Conservation (phyloP, 1,140 invertebrate species). For the Homarus americanus region DNA sequence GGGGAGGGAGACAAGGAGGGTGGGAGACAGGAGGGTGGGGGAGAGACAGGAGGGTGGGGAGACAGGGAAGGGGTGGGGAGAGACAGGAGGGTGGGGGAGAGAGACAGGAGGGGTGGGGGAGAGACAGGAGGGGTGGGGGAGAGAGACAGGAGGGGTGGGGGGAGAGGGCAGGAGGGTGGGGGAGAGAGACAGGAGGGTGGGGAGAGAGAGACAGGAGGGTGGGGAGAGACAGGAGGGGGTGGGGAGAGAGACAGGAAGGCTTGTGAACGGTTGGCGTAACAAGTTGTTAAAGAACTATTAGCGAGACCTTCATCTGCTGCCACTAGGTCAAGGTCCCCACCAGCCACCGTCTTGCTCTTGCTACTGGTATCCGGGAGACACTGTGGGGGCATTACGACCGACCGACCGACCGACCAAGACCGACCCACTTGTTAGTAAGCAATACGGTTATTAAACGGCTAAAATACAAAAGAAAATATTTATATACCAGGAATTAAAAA, state of each 20-base stretch:
- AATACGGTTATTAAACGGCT: no score
- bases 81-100: constrained; percentile 22
- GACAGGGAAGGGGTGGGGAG: not conserved
- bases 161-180: not conserved
- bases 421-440: no score
- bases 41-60: not conserved
- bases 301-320: not conserved
- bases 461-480: no score
- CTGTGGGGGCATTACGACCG: no score
- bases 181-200: not conserved
- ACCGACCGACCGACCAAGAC: no score
- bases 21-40: not conserved
- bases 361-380: no score
- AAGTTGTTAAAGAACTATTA: no score
- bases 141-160: not conserved
- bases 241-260: constrained; percentile 23
- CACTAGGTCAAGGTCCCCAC: not conserved
- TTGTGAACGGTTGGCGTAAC: no score
- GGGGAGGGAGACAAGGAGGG: not conserved
- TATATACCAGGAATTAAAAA: no score
- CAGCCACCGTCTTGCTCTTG: not conserved
- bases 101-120: not conserved
- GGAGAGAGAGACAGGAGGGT: constrained; percentile 37
- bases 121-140: constrained; percentile 19
- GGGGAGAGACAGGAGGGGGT: constrained; percentile 9